Evolutionary conservation across 2,888 invertebrate genomes (phyloP).

Genomic region (Lobophora halterata): DNA sequence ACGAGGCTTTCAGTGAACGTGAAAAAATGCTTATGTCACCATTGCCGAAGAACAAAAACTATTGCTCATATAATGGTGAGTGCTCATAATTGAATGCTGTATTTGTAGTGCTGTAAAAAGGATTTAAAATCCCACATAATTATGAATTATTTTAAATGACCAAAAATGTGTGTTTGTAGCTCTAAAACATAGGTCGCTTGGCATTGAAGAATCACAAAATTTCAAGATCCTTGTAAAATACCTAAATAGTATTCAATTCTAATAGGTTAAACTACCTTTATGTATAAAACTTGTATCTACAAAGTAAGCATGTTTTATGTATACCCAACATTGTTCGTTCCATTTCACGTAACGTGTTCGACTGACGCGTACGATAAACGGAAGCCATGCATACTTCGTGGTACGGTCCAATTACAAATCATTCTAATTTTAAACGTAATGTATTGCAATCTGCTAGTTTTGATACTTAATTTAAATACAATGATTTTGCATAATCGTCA

Average conservation of each 20-base stretch:
- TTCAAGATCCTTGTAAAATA: too few relatives aligned
- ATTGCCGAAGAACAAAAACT: slow-evolving; percentile 18
- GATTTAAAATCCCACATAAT: too few relatives aligned
- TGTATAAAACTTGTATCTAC: too few relatives aligned
- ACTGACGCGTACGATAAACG: slow-evolving; percentile 32
- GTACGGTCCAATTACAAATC: slow-evolving; percentile 53
- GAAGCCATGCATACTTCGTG: slow-evolving; percentile 36
- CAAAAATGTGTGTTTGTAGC: too few relatives aligned
- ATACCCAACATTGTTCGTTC: neutral
- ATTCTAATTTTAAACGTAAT: slow-evolving; percentile 52
- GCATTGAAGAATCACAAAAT: too few relatives aligned
- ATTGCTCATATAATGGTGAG: slow-evolving; percentile 19
- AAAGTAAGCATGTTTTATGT: slow-evolving; percentile 2
- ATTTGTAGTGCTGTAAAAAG: too few relatives aligned
- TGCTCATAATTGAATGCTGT: too few relatives aligned
- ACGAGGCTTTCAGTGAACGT: slow-evolving; percentile 22
- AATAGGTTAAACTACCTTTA: too few relatives aligned
- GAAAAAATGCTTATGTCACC: slow-evolving; percentile 30
- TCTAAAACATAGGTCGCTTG: too few relatives aligned
- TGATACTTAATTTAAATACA: slow-evolving; percentile 19
- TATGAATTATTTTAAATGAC: too few relatives aligned
- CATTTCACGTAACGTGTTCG: slow-evolving; percentile 11
- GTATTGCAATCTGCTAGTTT: neutral
- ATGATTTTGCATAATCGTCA: too few relatives aligned
- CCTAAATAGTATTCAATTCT: too few relatives aligned